Percentiles rank a stretch among this genome's conserved stretches.
These are phyloP conservation scores for Gallinago undulata DNA, from an alignment of 2,113 vertebrate genomes.

Conservation along the genomic window DNA sequence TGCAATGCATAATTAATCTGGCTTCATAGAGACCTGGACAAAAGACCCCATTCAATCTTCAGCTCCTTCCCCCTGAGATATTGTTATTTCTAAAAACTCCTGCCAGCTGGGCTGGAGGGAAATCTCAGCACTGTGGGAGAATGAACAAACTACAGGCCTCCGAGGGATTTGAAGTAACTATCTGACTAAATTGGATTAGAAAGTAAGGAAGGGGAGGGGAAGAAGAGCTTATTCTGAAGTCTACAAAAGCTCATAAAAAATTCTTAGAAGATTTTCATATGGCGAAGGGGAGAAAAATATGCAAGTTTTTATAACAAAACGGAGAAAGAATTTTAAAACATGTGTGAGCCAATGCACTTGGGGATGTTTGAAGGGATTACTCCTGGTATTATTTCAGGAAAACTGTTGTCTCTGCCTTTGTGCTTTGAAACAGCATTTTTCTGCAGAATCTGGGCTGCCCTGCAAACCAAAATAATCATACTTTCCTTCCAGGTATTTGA, in stretches of 20 bases:
- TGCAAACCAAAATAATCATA: background rate
- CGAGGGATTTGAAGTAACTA: slow-evolving; percentile 71
- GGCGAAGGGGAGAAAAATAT: slow-evolving; percentile 51
- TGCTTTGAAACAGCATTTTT: slow-evolving; percentile 15
- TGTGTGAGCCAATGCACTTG: slow-evolving; percentile 24
- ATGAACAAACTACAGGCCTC: slow-evolving; percentile 76
- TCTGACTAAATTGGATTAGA: slow-evolving; percentile 84
- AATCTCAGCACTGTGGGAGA: slow-evolving; percentile 84
- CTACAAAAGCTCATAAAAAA: slow-evolving; percentile 65
- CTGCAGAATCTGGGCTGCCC: background rate
- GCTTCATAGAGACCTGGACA: slow-evolving; percentile 88
- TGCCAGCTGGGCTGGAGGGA: slow-evolving; percentile 91
- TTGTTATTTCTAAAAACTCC: slow-evolving; percentile 90
- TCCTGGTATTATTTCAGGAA: slow-evolving; percentile 56
- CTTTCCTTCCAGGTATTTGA: slow-evolving; percentile 51
- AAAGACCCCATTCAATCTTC: slow-evolving; percentile 90
- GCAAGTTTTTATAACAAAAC: slow-evolving; percentile 56
- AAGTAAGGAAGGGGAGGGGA: slow-evolving; percentile 70
- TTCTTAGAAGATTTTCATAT: slow-evolving; percentile 69
- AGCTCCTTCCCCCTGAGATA: slow-evolving; percentile 85
- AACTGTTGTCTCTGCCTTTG: slow-evolving; percentile 38
- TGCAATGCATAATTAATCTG: slow-evolving; percentile 95
- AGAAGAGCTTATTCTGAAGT: slow-evolving; percentile 64
- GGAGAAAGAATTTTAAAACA: slow-evolving; percentile 53
- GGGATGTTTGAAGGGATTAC: slow-evolving; percentile 52